These are phyloP conservation scores for Penaeus indicus DNA, from an alignment of 1,140 invertebrate genomes.

Conservation along the genomic window DNA sequence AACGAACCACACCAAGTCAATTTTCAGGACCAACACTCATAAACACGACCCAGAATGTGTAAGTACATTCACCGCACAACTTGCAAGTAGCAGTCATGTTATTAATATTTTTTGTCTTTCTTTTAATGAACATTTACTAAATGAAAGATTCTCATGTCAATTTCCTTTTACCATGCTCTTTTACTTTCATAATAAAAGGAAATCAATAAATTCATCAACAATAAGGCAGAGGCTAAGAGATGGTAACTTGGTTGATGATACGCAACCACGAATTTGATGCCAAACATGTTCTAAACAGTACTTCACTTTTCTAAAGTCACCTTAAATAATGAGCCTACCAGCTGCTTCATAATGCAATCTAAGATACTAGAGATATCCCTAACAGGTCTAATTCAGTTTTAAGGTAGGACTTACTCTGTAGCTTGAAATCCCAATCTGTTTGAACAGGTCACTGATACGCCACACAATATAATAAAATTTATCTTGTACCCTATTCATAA, in stretches of 20 bases:
- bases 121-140: constrained; percentile 9
- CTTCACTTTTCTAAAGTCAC: no score
- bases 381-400: no score
- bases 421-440: no score
- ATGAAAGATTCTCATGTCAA: background rate
- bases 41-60: constrained; percentile 1
- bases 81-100: constrained; percentile 20
- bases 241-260: constrained; percentile 26
- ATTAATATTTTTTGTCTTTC: constrained; percentile 9
- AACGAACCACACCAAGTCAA: background rate
- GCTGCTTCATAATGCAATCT: no score
- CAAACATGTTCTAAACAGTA: background rate
- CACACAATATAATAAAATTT: no score
- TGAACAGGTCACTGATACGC: no score
- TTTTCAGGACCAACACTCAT: constrained; percentile 3
- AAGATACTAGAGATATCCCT: no score
- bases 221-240: constrained; percentile 55
- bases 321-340: no score
- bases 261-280: constrained; percentile 23
- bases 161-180: no score
- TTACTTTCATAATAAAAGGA: constrained; percentile 28
- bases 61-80: constrained; percentile 50
- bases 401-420: no score
- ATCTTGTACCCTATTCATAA: no score
- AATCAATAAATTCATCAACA: constrained; percentile 51